Conservation (phyloP, 2,113 vertebrate species). For the Symphodus melops region DNA sequence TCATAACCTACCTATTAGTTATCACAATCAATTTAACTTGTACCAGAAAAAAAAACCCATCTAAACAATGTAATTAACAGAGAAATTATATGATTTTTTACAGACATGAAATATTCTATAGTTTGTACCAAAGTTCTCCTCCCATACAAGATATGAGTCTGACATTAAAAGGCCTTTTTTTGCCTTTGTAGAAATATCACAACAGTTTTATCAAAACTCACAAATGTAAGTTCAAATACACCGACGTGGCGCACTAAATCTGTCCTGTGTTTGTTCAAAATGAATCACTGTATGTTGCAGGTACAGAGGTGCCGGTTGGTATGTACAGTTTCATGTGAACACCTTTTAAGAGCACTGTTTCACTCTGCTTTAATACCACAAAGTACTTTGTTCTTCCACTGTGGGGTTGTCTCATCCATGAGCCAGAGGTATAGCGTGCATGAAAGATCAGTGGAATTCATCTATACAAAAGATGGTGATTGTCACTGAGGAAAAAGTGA, state of each 20-base stretch:
- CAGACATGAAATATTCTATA: too few relatives aligned
- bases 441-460: background rate
- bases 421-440: background rate
- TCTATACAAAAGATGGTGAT: too few relatives aligned
- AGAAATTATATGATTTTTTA: too few relatives aligned
- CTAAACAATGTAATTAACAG: too few relatives aligned
- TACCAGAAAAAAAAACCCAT: too few relatives aligned
- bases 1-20: too few relatives aligned
- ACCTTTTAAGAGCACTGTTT: background rate
- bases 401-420: background rate
- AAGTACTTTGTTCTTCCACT: background rate
- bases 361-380: constrained; percentile 3
- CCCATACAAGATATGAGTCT: too few relatives aligned
- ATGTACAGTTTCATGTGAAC: constrained; percentile 51
- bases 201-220: background rate
- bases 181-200: too few relatives aligned
- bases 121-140: too few relatives aligned
- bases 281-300: constrained; percentile 65
- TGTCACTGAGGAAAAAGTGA: too few relatives aligned
- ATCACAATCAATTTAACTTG: too few relatives aligned
- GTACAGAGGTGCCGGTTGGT: constrained; percentile 61
- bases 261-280: constrained; percentile 15
- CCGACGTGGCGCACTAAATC: background rate
- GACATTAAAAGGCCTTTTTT: too few relatives aligned
- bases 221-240: background rate